Evolutionary conservation across 2,113 vertebrate genomes (phyloP).

Genomic region (Pantherophis guttatus): DNA sequence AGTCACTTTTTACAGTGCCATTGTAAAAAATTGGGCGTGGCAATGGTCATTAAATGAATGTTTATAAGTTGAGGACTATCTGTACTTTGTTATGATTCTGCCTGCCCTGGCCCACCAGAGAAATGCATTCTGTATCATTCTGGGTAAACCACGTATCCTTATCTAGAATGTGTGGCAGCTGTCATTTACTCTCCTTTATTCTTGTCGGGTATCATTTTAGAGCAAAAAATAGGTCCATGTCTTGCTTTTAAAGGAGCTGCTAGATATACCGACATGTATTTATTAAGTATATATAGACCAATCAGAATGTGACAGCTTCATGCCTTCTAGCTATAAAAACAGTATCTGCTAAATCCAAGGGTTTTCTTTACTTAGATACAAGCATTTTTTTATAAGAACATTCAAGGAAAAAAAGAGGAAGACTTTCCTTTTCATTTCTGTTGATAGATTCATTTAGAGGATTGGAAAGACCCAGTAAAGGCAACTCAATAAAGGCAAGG

Average conservation of each 20-base stretch:
- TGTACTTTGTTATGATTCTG: background rate
- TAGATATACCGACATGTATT: background rate
- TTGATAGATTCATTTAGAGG: slow-evolving; percentile 2
- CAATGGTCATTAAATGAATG: background rate
- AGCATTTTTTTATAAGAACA: background rate
- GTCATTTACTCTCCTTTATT: background rate
- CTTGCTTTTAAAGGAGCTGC: background rate
- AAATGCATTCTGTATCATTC: background rate
- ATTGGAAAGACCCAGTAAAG: slow-evolving; percentile 5
- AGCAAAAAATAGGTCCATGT: background rate
- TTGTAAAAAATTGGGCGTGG: too few relatives aligned
- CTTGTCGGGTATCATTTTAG: background rate
- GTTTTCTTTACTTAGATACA: background rate
- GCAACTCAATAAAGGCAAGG: slow-evolving; percentile 28
- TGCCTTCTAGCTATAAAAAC: background rate
- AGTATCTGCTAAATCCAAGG: background rate
- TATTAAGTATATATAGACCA: background rate
- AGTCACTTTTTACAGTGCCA: background rate
- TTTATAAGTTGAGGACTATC: background rate
- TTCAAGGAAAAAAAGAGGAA: background rate
- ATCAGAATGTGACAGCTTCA: background rate
- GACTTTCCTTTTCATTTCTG: slow-evolving; percentile 14
- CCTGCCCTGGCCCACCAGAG: background rate
- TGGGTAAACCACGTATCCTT: background rate
- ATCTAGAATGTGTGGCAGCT: background rate